Conservation (phyloP, 2,797 vertebrate genomes). For the Gouania willdenowi region DNA sequence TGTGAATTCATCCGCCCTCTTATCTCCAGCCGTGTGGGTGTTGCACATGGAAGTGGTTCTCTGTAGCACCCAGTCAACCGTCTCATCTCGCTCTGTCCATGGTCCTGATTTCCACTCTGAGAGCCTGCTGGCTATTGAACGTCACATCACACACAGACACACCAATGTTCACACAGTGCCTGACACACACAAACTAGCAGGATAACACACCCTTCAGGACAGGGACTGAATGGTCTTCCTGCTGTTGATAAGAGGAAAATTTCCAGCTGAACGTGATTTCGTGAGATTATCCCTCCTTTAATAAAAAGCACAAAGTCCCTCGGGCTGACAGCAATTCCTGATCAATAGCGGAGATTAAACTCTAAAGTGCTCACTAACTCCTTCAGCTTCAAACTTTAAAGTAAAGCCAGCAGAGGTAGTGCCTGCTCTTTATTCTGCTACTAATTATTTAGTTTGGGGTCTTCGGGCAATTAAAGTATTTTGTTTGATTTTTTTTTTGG, state of each 20-base stretch:
- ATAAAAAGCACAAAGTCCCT: constrained; percentile 28
- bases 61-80: neutral
- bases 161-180: constrained; percentile 1
- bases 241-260: constrained; percentile 53
- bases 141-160: neutral
- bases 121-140: constrained; percentile 15
- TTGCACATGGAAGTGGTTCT: constrained; percentile 15
- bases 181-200: constrained; percentile 16
- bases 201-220: constrained; percentile 24
- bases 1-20: constrained; percentile 23
- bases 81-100: constrained; percentile 19
- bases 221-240: constrained; percentile 33
- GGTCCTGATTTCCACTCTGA: constrained; percentile 16
- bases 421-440: constrained; percentile 3
- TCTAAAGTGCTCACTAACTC: constrained; percentile 29
- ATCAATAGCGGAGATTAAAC: constrained; percentile 66
- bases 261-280: constrained; percentile 52
- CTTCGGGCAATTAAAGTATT: constrained; percentile 15
- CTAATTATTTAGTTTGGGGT: constrained; percentile 10
- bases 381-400: constrained; percentile 46
- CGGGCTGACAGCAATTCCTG: constrained; percentile 34
- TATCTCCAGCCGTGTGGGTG: constrained; percentile 20
- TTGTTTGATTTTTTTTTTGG: too few species aligned
- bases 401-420: constrained; percentile 6
- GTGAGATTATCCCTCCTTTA: constrained; percentile 44